phyloP scores from a whole-genome alignment of 2,113 vertebrate species.

The Strigops habroptila region DNA sequence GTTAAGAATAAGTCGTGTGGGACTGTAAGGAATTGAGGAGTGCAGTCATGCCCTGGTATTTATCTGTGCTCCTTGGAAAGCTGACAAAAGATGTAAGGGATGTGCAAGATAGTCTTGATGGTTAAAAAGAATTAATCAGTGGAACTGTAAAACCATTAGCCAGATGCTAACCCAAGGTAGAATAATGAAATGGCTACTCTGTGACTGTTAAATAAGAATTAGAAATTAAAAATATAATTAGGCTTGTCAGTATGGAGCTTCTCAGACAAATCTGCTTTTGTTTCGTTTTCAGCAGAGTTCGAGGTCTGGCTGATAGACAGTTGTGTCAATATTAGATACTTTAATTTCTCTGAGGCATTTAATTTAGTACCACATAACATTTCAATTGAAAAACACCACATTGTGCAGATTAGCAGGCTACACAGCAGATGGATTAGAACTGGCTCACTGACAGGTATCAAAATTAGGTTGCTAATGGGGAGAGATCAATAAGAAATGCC shows the following conservation, averaged over 20 bases:
- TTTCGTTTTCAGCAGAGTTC: neutral
- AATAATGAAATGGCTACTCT: neutral
- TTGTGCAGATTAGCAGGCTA: neutral
- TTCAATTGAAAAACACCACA: constrained; percentile 5
- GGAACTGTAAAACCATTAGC: neutral
- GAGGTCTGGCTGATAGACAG: neutral
- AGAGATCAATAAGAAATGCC: constrained; percentile 14
- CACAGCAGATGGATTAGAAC: neutral
- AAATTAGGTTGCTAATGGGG: constrained; percentile 11
- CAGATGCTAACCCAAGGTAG: neutral
- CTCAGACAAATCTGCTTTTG: neutral
- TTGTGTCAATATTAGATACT: neutral
- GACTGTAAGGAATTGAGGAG: neutral
- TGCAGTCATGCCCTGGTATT: neutral
- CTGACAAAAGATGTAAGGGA: neutral
- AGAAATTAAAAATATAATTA: neutral
- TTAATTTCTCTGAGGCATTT: constrained; percentile 22
- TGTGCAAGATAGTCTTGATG: neutral
- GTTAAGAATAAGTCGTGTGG: rapidly evolving
- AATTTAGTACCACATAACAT: neutral
- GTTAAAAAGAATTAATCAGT: neutral
- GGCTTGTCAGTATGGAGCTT: neutral
- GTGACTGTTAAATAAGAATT: neutral
- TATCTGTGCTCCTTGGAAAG: neutral
- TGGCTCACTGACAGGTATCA: constrained; percentile 14